Base-by-base conservation (phyloP, 1,140 invertebrate species). In the Diprion similis region DNA sequence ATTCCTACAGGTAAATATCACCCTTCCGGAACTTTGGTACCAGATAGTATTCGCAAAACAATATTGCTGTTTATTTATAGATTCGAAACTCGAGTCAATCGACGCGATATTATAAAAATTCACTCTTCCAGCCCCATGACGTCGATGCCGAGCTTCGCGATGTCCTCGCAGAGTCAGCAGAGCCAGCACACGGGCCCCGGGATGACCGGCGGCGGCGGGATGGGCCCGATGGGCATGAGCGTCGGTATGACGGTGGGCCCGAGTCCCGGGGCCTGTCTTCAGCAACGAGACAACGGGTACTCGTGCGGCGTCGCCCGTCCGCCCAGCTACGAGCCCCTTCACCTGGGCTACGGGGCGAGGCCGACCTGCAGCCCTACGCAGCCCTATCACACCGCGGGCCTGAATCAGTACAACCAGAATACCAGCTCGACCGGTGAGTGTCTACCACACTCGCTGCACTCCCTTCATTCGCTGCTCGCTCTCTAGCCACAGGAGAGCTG, bases 331-430 rank as follows among this genome's bases (percentile, higher is more conserved):
- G 93, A 94, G 78, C 90, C 91, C 3, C 85, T 94, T 17, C 90
- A 92, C 74, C 89, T 94, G 6, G 89, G 91, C 68, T 92, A 91
- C 82, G 91, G 91, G 9, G 89, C 92, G 24, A 87, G 92, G 65
- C 89, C 91, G 8, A 90, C 92, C 3, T 92, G 91, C 83, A 93
- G 93, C 82, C 91, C 92, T 6, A 90, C 92, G 7, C 91, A 92
- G 76, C 89, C 91, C 37, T 92, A 92, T 81, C 91, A 92, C 78
- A 87, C 91, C 80, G 87, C 88, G 72, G 89, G 90, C n/a, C 83
- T 86, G 71, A 90, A 91, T 78, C 90, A 92, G 83, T 91, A 92
- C 82, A 89, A 90, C 79, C 87, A 90, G 75, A 91, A 91, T 84
- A 89, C 89, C 80, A 90, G 89, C 76, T 90, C 90, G 78, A 92